Conservation (phyloP, 2,797 vertebrate genomes). For the Chelidonichthys spinosus region DNA sequence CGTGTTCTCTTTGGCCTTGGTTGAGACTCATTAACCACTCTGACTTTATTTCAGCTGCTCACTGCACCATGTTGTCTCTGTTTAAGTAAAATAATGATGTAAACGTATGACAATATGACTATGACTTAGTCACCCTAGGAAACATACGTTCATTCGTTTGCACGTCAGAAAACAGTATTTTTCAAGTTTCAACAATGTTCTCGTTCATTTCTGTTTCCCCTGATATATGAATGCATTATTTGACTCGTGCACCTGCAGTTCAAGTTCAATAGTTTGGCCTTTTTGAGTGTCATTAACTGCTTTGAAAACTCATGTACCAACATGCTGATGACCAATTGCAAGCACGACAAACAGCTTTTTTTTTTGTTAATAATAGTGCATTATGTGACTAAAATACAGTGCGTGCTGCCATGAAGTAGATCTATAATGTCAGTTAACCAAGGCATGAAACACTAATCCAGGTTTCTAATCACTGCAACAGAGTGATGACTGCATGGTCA, state of each 20-base stretch:
- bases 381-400: not conserved
- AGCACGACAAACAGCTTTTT: not conserved
- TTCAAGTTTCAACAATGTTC: not conserved
- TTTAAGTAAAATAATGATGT: not conserved
- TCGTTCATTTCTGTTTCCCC: not conserved
- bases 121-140: not conserved
- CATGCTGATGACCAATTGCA: not conserved
- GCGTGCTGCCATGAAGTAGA: constrained; percentile 3
- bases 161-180: not conserved
- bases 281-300: not conserved
- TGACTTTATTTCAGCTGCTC: constrained; percentile 31
- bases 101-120: not conserved
- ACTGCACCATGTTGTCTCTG: constrained; percentile 14
- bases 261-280: not conserved
- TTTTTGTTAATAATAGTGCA: not conserved
- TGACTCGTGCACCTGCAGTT: not conserved
- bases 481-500: constrained; percentile 86
- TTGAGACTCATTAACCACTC: constrained; percentile 37
- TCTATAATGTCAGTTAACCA: constrained; percentile 8
- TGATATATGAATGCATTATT: not conserved
- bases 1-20: constrained; percentile 55
- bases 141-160: not conserved
- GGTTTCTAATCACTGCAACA: constrained; percentile 76
- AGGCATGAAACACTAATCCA: constrained; percentile 11
- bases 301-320: not conserved